Evolutionary conservation across 2,113 vertebrate genomes (phyloP).

Genomic region (Pseudorectes ferrugineus): DNA sequence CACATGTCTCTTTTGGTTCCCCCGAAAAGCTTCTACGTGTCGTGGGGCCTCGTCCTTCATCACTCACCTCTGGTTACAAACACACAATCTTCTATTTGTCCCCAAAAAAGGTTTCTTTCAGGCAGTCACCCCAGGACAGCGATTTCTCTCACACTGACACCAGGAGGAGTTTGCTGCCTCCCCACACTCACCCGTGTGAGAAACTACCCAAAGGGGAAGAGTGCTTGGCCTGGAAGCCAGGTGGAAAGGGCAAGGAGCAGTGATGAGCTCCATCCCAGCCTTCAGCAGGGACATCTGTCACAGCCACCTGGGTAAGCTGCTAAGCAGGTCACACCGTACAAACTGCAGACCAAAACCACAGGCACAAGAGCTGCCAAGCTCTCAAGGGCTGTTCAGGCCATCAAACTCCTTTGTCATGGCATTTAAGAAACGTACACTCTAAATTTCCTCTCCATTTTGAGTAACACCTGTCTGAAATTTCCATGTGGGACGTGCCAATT

Average conservation of each 20-base stretch:
- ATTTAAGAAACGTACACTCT: not conserved
- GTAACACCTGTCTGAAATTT: not conserved
- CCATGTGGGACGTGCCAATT: not conserved
- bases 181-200: not conserved
- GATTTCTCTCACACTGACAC: not conserved
- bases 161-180: not conserved
- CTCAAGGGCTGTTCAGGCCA: not conserved
- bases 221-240: not conserved
- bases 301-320: not conserved
- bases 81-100: not conserved
- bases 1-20: accelerated
- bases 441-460: not conserved
- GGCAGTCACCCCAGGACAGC: not conserved
- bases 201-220: not conserved
- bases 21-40: not conserved
- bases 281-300: not conserved
- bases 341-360: not conserved
- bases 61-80: not conserved
- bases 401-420: not conserved
- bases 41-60: not conserved
- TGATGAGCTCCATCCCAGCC: not conserved
- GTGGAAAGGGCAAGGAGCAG: not conserved
- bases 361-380: not conserved
- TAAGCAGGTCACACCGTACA: not conserved
- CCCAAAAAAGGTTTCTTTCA: not conserved